These are phyloP conservation scores for Lerista edwardsae DNA, from an alignment of 2,797 vertebrate species.

Conservation along the genomic window DNA sequence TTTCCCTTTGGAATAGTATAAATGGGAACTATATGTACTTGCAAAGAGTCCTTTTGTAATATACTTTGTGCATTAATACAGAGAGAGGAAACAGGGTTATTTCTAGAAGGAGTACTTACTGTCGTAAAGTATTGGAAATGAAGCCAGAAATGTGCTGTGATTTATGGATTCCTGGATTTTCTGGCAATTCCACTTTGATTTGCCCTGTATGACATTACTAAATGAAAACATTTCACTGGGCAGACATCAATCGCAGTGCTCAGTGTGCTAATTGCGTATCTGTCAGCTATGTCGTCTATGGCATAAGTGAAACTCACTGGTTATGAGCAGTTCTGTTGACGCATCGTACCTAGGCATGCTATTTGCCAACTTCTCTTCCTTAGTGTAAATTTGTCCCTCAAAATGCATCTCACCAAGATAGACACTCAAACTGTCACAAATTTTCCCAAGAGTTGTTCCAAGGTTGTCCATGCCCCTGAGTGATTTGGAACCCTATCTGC, in stretches of 20 bases:
- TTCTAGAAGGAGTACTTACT: constrained; percentile 18
- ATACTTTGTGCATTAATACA: constrained; percentile 16
- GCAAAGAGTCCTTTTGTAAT: constrained; percentile 1
- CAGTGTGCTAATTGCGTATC: not conserved
- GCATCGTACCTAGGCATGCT: not conserved
- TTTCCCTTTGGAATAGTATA: constrained; percentile 28
- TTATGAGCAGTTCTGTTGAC: not conserved
- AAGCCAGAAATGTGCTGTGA: constrained; percentile 21
- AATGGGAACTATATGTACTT: constrained; percentile 20
- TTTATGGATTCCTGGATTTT: constrained; percentile 25
- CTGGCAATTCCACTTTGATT: constrained; percentile 19
- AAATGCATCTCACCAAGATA: not conserved
- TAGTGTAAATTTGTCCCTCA: not conserved
- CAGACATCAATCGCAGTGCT: not conserved
- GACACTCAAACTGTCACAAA: no score
- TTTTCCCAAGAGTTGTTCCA: no score
- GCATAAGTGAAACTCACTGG: not conserved
- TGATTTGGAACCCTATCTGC: no score
- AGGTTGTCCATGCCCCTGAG: no score
- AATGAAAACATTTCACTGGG: constrained; percentile 18
- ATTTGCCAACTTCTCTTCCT: not conserved
- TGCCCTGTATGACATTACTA: constrained; percentile 24
- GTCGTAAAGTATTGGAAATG: constrained; percentile 12
- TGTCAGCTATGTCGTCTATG: not conserved
- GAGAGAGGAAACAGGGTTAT: constrained; percentile 12